These are phyloP conservation scores for Kryphioiulus occultus DNA, from an alignment of 2,888 invertebrate species.

Conservation along the genomic window DNA sequence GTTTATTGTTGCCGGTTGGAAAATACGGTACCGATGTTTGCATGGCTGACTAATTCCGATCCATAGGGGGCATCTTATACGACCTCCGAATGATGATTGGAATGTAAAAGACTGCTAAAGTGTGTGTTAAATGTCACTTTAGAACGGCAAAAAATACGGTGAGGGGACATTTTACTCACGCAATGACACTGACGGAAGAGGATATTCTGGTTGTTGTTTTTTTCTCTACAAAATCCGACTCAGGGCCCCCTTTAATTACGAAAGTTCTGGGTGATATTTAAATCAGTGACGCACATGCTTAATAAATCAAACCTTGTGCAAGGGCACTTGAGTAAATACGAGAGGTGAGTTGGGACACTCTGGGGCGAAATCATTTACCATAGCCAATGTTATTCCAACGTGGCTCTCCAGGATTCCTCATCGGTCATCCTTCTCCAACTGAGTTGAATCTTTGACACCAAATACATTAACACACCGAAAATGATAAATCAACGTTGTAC, in stretches of 20 bases:
- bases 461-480: conserved; percentile 1
- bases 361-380: conserved; percentile 6
- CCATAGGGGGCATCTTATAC: conserved; percentile 1
- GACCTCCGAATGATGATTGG: conserved; percentile 13
- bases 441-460: not conserved
- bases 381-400: not conserved
- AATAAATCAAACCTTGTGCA: not conserved
- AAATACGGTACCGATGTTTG: conserved; percentile 13
- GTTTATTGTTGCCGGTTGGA: conserved; percentile 9
- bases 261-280: not conserved
- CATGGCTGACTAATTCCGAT: conserved; percentile 29
- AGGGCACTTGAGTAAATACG: not conserved
- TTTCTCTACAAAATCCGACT: not conserved
- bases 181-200: conserved; percentile 9
- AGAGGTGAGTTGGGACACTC: not conserved
- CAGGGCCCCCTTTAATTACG: not conserved
- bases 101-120: conserved; percentile 45
- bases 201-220: not conserved
- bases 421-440: conserved; percentile 7
- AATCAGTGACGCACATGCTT: not conserved
- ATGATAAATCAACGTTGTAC: conserved; percentile 10
- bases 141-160: conserved; percentile 20
- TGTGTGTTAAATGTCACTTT: conserved; percentile 46
- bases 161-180: not conserved
- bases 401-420: conserved; percentile 14